Conservation (phyloP, 1,140 invertebrate genomes). For the Zaprionus nigranus region DNA sequence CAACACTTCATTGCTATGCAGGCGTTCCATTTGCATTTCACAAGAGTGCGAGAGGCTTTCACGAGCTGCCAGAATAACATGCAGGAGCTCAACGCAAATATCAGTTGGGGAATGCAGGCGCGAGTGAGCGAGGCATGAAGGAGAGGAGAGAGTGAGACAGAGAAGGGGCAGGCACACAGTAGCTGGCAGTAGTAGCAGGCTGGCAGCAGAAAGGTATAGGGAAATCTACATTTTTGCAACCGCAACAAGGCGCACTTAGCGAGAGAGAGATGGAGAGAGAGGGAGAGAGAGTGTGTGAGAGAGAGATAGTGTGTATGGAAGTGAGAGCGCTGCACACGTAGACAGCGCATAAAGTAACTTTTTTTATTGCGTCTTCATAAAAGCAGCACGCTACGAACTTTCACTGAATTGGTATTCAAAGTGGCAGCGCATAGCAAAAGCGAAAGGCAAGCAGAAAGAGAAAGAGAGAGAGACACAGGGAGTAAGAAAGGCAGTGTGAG, state of each 20-base stretch:
- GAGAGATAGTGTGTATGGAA: not conserved
- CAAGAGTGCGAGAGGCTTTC: constrained; percentile 64
- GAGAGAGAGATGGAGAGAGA: not conserved
- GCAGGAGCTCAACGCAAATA: constrained; percentile 47
- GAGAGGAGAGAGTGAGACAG: not conserved
- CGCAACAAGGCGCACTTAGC: constrained; percentile 76
- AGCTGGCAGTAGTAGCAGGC: constrained; percentile 22
- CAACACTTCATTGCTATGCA: constrained; percentile 67
- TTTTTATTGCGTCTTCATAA: constrained; percentile 80
- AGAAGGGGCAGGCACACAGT: not conserved
- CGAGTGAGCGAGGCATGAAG: not conserved
- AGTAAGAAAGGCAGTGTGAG: not conserved
- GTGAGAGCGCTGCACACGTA: constrained; percentile 60
- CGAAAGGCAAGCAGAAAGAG: not conserved
- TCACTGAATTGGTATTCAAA: constrained; percentile 79
- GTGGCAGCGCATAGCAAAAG: constrained; percentile 57
- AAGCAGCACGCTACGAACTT: constrained; percentile 65
- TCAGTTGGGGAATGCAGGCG: constrained; percentile 1
- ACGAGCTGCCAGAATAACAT: constrained; percentile 65
- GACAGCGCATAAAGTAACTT: constrained; percentile 77
- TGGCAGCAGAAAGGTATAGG: constrained; percentile 33
- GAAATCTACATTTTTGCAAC: constrained; percentile 76
- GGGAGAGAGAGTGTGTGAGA: constrained; percentile 6
- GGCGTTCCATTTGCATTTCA: constrained; percentile 71
- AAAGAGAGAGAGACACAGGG: not conserved